A percentile compares a stretch with the other conserved stretches of the same genome.
Evolutionary conservation across 2,797 vertebrate genomes (phyloP).

Genomic region (Linurgus olivaceus): DNA sequence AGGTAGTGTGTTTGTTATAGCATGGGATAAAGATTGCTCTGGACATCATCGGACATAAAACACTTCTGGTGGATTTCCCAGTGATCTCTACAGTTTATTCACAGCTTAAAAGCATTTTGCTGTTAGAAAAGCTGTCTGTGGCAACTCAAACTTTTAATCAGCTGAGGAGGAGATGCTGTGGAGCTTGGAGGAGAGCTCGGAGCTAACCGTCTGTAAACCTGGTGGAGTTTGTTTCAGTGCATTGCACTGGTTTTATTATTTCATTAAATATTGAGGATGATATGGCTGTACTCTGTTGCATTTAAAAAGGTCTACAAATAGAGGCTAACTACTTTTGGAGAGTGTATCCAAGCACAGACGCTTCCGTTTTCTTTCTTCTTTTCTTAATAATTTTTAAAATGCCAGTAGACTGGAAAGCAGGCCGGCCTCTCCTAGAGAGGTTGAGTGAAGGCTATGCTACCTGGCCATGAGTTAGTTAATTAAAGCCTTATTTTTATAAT

Average conservation of each 20-base stretch:
- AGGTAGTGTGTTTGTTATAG: slow-evolving; percentile 33
- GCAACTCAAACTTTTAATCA: slow-evolving; percentile 71
- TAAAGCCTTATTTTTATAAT: slow-evolving; percentile 39
- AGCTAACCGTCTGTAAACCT: background rate
- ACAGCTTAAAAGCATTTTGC: slow-evolving; percentile 13
- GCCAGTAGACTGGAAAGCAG: background rate
- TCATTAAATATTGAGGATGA: slow-evolving; percentile 13
- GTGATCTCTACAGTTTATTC: slow-evolving; percentile 39
- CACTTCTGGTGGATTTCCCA: slow-evolving; percentile 44
- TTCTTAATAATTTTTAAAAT: background rate
- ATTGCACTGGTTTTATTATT: slow-evolving; percentile 5
- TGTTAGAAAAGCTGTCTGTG: slow-evolving; percentile 10
- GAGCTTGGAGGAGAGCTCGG: background rate
- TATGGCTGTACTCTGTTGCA: background rate
- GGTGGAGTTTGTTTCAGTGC: slow-evolving; percentile 51
- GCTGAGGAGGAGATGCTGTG: slow-evolving; percentile 27
- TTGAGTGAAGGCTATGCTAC: background rate
- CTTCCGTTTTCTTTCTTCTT: background rate
- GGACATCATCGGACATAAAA: slow-evolving; percentile 18
- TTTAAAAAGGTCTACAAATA: slow-evolving; percentile 8
- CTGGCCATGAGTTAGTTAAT: slow-evolving; percentile 69
- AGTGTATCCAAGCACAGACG: fast-evolving
- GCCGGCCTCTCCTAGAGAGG: background rate
- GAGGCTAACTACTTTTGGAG: background rate
- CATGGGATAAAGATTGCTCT: background rate